Base-by-base conservation (phyloP, 2,888 invertebrate genomes). In the Stegophylla sp. region DNA sequence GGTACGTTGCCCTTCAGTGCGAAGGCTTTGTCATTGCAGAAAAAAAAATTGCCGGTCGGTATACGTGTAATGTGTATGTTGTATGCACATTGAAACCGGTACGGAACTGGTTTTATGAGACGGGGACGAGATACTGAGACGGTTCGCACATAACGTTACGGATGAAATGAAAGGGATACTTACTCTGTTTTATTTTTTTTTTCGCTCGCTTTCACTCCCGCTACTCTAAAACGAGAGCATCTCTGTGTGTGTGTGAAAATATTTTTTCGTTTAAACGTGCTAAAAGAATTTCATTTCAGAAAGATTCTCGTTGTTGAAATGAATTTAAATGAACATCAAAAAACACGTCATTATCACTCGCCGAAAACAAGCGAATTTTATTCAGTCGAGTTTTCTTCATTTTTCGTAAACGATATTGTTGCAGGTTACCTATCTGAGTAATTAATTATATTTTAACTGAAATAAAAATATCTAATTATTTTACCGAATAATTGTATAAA, bases 131-230 rank as follows among this genome's bases (percentile, higher is more conserved):
- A 72, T 12, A 72, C 26, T 43, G 41, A 17, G 43, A 59, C 26
- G n/a, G 59, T 72, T 59, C n/a, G 59, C 61, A 34, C 10, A 34
- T n/a, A 28, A 34, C 2, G 23, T 43, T 23, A 10, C 34, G 15
- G 20, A 28, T 45, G 48, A 61, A 74, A 74, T 48, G 74, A 74
- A 74, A 74, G 74, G 74, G 74, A 74, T 63, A 73, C 20, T 63
- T 26, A 13, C 10, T 17, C 23, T 17, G 26, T 5, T 41, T 7
- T 41, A 26, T 59, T 59, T 59, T 59, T 56, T 67, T 28, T 28
- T n/a, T n/a, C n/a, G n/a, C n/a, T 12, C 41, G 59, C 73, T 73
- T 73, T 73, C 73, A 73, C 73, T 73, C n/a, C 43, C 15, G 45
- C 20, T n/a, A n/a, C n/a, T n/a, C 15, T 3, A 23, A 23, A 66